Conservation (phyloP, 2,888 invertebrate species). For the Ypsolopha scabrella region DNA sequence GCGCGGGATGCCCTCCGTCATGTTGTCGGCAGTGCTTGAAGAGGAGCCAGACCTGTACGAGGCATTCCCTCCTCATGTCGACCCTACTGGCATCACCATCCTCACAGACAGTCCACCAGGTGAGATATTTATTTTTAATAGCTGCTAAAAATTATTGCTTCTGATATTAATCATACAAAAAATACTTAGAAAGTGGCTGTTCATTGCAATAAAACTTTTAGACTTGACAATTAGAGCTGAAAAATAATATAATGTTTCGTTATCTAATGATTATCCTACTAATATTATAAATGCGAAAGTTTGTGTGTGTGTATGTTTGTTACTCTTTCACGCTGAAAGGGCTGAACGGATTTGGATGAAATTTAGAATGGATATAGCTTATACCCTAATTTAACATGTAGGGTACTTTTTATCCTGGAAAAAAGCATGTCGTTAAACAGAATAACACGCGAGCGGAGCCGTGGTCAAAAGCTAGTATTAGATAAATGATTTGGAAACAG, state of each 20-base stretch:
- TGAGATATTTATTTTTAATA: slow-evolving; percentile 18
- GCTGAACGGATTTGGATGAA: too few relatives aligned
- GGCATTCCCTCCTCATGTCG: slow-evolving; percentile 86
- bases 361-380: too few relatives aligned
- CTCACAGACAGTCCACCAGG: slow-evolving; percentile 75
- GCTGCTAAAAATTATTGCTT: not conserved
- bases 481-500: not conserved
- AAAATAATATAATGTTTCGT: too few relatives aligned
- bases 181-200: not conserved
- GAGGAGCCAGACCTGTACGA: slow-evolving; percentile 82
- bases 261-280: not conserved
- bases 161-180: slow-evolving; percentile 8
- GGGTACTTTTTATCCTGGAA: too few relatives aligned
- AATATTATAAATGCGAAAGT: too few relatives aligned
- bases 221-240: too few relatives aligned
- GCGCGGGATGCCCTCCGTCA: slow-evolving; percentile 72
- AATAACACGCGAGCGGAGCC: too few relatives aligned
- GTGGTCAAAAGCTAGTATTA: not conserved
- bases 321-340: too few relatives aligned
- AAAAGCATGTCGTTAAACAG: too few relatives aligned
- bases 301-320: too few relatives aligned
- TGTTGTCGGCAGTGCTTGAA: slow-evolving; percentile 80
- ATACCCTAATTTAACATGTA: too few relatives aligned
- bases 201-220: not conserved
- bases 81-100: slow-evolving; percentile 81